Conservation (phyloP, 2,113 vertebrate species). For the Crotalus tigris region DNA sequence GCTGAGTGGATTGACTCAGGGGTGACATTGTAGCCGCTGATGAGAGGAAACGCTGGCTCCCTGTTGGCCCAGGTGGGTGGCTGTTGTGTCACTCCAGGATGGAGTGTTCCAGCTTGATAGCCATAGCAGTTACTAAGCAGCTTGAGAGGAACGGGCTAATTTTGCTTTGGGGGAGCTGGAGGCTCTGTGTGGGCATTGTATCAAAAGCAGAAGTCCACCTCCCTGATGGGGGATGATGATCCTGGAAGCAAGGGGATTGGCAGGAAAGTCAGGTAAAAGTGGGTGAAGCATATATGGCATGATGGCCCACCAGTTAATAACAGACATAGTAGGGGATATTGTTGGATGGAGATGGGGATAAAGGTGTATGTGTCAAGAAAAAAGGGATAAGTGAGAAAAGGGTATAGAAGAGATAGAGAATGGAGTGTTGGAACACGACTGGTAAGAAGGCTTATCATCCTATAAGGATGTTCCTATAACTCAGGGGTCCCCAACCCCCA, state of each 20-base stretch:
- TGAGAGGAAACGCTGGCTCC: background rate
- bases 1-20: background rate
- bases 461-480: background rate
- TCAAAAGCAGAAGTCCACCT: background rate
- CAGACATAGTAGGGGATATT: background rate
- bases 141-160: background rate
- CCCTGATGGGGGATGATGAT: background rate
- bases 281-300: background rate
- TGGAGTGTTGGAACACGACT: background rate
- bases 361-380: background rate
- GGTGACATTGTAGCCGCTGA: background rate
- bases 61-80: background rate
- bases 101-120: background rate
- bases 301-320: background rate
- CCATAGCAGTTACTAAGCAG: background rate
- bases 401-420: background rate
- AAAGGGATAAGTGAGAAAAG: background rate
- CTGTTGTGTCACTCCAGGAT: background rate
- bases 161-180: background rate
- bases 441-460: background rate
- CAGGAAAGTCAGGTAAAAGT: background rate
- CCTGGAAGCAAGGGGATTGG: background rate
- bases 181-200: background rate
- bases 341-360: background rate
- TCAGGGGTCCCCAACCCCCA: too few relatives aligned